Evolutionary conservation across 2,113 vertebrate genomes (phyloP).

Genomic region (Cephalopholis sonnerati): DNA sequence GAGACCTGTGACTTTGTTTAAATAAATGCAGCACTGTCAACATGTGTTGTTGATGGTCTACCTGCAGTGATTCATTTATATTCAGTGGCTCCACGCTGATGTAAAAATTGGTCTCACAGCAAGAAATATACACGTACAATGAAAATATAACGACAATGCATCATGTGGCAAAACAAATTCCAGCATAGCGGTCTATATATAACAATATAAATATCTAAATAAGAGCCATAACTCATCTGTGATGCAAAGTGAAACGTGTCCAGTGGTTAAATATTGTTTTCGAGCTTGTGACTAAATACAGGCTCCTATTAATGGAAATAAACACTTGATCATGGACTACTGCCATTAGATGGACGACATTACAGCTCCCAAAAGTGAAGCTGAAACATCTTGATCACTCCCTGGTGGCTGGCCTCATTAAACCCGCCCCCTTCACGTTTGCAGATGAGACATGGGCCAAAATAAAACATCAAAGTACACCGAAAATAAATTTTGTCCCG

Average conservation of each 20-base stretch:
- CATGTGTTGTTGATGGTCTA: constrained; percentile 32
- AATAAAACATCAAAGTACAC: too few species aligned
- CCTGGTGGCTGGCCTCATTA: too few species aligned
- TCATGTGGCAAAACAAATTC: constrained; percentile 10
- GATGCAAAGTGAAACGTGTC: background rate
- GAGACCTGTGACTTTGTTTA: background rate
- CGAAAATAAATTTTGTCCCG: too few species aligned
- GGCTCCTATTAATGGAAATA: background rate
- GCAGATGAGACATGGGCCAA: too few species aligned
- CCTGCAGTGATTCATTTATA: constrained; percentile 17
- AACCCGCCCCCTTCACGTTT: too few species aligned
- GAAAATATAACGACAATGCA: constrained; percentile 13
- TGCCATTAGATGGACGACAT: too few species aligned
- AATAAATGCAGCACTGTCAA: constrained; percentile 1
- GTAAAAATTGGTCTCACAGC: background rate
- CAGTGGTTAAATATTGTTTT: background rate
- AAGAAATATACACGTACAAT: constrained; percentile 10
- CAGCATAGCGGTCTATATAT: background rate
- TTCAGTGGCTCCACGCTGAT: constrained; percentile 7
- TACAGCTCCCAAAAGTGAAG: too few species aligned
- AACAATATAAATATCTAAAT: constrained; percentile 10
- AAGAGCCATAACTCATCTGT: background rate
- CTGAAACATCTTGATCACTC: too few species aligned
- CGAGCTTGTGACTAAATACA: background rate
- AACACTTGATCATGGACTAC: background rate